phyloP scores from a whole-genome alignment of 2,113 vertebrate genomes.

The Calyptommatus sinebrachiatus region DNA sequence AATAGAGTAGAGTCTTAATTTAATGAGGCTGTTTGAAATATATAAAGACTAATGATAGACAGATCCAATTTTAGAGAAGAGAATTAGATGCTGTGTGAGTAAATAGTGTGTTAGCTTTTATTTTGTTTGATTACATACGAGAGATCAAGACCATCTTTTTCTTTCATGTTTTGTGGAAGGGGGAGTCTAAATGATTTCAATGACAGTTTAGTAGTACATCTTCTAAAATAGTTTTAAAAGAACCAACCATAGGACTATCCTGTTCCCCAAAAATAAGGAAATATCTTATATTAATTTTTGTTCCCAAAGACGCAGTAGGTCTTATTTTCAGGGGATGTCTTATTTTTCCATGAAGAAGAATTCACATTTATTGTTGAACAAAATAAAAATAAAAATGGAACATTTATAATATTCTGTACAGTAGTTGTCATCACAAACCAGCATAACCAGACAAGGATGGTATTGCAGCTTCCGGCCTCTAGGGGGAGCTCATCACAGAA shows the following conservation, averaged over 20 bases:
- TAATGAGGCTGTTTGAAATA: constrained; percentile 17
- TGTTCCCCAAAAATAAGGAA: too few species aligned
- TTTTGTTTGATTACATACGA: background rate
- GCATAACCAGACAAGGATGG: too few species aligned
- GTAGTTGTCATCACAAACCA: too few species aligned
- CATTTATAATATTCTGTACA: too few species aligned
- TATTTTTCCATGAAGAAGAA: too few species aligned
- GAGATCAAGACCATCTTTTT: background rate
- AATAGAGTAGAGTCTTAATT: background rate
- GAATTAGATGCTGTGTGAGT: background rate
- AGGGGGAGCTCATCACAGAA: too few species aligned
- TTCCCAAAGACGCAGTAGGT: too few species aligned
- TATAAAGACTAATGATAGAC: background rate
- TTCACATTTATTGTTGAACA: too few species aligned
- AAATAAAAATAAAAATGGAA: too few species aligned
- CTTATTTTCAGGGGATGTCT: too few species aligned
- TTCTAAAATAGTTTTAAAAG: background rate
- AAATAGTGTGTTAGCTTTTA: background rate
- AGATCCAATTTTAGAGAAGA: background rate
- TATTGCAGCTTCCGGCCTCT: too few species aligned
- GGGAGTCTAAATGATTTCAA: background rate
- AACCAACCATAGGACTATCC: background rate
- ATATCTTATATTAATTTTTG: too few species aligned
- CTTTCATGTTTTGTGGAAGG: background rate
- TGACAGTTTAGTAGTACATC: background rate